Base-by-base conservation (phyloP, 2,888 invertebrate species). In the Drosophila helvetica region DNA sequence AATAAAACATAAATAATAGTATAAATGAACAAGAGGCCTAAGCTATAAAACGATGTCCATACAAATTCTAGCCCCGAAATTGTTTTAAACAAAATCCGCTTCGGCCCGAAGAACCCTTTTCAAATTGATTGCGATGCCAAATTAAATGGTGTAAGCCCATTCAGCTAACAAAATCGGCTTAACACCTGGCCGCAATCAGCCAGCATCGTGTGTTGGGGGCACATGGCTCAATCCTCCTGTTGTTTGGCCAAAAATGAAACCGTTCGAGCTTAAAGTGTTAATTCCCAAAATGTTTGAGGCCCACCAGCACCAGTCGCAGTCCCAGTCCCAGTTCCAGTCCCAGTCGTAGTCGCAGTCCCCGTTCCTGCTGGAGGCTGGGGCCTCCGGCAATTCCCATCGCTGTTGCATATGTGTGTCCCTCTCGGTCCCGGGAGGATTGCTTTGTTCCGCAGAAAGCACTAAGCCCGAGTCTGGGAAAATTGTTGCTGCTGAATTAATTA, bases 231-330 rank as follows among this genome's bases (percentile, higher is more conserved):
- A 54, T 65, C 54, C 53, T 18, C 52, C 8, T 25, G 54, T 17
- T 64, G 67, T 52, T 56, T 66, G 46, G 30, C 46, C 10, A 30
- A n/a, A 46, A 56, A 68, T 64, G 27, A 55, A 57, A 57, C 43
- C 47, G 60, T 65, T 76, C 19, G 59, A 54, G 63, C 54, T 64
- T 61, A 46, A 68, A 60, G 70, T 71, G 80, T 75, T 78, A 58
- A 71, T 75, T 78, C 65, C 58, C 63, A 60, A 55, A 56, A 63
- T 65, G 62, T 65, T 62, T 53, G 7, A 17, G 63, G 48, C 48
- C 60, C 30, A 50, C 59, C 63, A 59, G 38, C 51, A 45, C 9
- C 27, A 53, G 51, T 50, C 42, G 33, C 38, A 53, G 38, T 25
- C 46, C 33, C 57, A 58, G 53, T 59, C 45, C 46, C 18, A 33